phyloP scores from a whole-genome alignment of 2,113 vertebrate species.

The Atrichornis clamosus region DNA sequence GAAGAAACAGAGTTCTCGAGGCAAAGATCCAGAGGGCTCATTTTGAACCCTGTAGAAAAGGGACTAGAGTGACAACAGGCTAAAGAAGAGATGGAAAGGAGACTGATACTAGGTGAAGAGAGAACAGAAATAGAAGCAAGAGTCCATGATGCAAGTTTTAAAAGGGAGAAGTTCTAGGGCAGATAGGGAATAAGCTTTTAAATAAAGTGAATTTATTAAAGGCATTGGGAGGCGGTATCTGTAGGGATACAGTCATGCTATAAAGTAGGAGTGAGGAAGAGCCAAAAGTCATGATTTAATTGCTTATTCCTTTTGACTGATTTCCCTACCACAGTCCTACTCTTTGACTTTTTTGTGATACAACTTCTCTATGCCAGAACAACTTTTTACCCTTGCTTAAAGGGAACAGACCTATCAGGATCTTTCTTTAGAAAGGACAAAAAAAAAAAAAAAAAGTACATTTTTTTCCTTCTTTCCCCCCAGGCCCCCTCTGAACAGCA shows the following conservation, averaged over 20 bases:
- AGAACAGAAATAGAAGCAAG: conserved; percentile 15
- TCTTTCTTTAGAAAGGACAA: neutral
- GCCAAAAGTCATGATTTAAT: neutral
- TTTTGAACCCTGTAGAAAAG: neutral
- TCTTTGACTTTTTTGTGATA: neutral
- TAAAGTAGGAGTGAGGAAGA: neutral
- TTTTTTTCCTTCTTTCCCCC: neutral
- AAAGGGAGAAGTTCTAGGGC: neutral
- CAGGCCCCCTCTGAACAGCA: neutral
- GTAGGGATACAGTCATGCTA: neutral
- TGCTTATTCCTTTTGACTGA: neutral
- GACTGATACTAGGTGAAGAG: neutral
- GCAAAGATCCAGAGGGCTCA: neutral
- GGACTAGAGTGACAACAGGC: neutral
- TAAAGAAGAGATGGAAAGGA: neutral
- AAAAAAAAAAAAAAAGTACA: neutral
- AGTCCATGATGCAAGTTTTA: neutral
- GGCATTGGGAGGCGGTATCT: neutral
- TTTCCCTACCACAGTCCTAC: neutral
- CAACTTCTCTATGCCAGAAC: neutral
- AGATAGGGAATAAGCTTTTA: neutral
- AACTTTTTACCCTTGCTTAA: neutral
- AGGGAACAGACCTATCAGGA: neutral
- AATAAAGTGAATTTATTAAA: neutral
- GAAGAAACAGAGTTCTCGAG: neutral